Evolutionary conservation across 2,888 invertebrate species (phyloP), one percentile per base, ranked within the genome.

Genomic region (Melanchra persicariae): DNA sequence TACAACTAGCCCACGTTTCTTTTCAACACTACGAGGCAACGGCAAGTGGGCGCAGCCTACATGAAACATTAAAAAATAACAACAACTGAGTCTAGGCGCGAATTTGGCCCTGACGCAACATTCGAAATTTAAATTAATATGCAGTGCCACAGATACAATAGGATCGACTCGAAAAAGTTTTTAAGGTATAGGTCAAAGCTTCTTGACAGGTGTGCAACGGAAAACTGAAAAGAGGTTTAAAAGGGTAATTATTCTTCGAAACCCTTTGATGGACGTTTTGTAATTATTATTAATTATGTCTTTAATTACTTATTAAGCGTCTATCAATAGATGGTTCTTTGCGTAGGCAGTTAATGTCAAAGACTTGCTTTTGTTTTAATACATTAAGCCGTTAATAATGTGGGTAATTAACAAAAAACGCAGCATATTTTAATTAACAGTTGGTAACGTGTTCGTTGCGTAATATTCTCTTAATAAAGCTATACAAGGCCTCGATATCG

Each of bases 41-140:
- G 70, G 81, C 66, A 71, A 84, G 87, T 93, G 91, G 94, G 94
- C 91, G 93, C 93, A 83, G 86, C 93, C 93, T 93, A 94, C 94
- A 89, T 91, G 81, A 71, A 82, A 83, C 83, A 85, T 91, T 89
- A 89, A 91, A 90, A 91, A 91, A 89, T 87, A 87, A 88, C 87
- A 85, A 85, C 88, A 88, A 89, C 83, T 85, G 87, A 89, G 87
- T 82, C 89, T 89, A 89, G 89, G 85, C 87, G 89, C 87, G 75
- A 89, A 90, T 89, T 86, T 71, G 87, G 82, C 87, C 83, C 85
- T 93, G 91, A 91, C 87, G 89, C 88, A 90, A 91, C 85, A 85
- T 86, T 88, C 83, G 79, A 87, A 85, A 86, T 87, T 79, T 82
- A 72, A 83, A n/a, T n/a, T n/a, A n/a, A 87, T 71, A 34, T 34